phyloP scores from a whole-genome alignment of 2,797 vertebrate species.

The Eulemur coronatus region DNA sequence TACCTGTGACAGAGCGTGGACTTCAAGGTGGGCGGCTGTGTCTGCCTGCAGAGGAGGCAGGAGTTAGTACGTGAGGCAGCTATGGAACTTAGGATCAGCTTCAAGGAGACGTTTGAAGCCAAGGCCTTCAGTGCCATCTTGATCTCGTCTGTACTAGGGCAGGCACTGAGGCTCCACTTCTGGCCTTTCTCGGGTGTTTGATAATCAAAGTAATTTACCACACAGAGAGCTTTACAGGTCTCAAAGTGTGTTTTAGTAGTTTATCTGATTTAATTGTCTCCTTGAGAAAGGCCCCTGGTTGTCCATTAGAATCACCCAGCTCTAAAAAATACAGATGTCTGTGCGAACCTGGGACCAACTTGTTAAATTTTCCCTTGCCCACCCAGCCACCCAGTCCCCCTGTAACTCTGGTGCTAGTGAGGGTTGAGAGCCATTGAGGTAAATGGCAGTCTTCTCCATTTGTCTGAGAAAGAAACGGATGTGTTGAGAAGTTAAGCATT shows the following conservation, averaged over 20 bases:
- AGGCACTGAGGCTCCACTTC: neutral
- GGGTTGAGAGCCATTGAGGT: neutral
- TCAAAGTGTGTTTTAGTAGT: neutral
- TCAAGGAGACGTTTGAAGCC: neutral
- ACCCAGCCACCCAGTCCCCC: neutral
- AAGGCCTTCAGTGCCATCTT: neutral
- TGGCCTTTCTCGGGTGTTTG: neutral
- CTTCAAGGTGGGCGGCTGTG: neutral
- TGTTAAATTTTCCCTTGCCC: neutral
- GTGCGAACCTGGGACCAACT: neutral
- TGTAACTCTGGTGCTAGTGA: neutral
- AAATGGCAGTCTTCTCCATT: neutral
- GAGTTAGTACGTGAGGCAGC: neutral
- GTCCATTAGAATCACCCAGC: neutral
- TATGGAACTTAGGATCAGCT: neutral
- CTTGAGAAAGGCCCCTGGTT: neutral
- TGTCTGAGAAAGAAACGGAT: neutral
- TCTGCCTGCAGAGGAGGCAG: rapidly evolving
- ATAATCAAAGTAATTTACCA: neutral
- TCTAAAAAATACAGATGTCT: neutral
- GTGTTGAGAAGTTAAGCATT: neutral
- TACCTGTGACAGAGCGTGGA: neutral
- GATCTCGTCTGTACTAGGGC: neutral
- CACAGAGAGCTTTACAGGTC: neutral
- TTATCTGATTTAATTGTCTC: neutral